phyloP scores from a whole-genome alignment of 2,113 vertebrate species.

The Gymnorhina tibicen region DNA sequence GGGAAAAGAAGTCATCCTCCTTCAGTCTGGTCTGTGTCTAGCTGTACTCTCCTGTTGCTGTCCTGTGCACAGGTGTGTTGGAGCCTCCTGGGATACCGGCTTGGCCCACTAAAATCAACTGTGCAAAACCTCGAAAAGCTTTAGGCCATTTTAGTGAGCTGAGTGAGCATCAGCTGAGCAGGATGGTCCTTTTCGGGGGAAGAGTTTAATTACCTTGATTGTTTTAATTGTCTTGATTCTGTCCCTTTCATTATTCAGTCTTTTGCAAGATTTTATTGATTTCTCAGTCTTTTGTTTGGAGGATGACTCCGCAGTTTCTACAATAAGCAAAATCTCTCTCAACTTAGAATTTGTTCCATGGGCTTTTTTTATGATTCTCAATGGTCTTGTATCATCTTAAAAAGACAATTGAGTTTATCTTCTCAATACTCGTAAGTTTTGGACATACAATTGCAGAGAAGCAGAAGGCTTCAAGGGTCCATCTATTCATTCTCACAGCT shows the following conservation, averaged over 20 bases:
- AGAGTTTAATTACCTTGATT: background rate
- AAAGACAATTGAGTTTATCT: background rate
- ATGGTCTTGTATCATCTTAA: background rate
- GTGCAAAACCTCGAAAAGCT: fast-evolving
- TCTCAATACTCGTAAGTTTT: background rate
- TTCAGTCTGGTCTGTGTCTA: background rate
- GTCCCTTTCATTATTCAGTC: background rate
- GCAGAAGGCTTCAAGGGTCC: background rate
- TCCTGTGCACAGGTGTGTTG: background rate
- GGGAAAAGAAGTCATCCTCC: background rate
- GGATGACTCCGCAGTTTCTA: background rate
- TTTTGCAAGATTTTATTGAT: background rate
- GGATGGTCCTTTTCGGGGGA: background rate
- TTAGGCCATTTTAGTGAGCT: background rate
- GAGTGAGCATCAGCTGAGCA: background rate
- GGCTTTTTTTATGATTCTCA: background rate
- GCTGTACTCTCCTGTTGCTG: background rate
- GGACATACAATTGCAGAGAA: background rate
- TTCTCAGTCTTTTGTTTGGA: background rate
- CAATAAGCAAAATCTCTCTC: background rate
- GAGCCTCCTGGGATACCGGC: background rate
- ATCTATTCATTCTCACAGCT: background rate
- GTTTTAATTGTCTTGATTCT: background rate
- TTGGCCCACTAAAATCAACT: background rate
- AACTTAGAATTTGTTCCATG: background rate